These are phyloP conservation scores for Stenodema calcarata DNA, from an alignment of 2,888 invertebrate species.

Conservation along the genomic window DNA sequence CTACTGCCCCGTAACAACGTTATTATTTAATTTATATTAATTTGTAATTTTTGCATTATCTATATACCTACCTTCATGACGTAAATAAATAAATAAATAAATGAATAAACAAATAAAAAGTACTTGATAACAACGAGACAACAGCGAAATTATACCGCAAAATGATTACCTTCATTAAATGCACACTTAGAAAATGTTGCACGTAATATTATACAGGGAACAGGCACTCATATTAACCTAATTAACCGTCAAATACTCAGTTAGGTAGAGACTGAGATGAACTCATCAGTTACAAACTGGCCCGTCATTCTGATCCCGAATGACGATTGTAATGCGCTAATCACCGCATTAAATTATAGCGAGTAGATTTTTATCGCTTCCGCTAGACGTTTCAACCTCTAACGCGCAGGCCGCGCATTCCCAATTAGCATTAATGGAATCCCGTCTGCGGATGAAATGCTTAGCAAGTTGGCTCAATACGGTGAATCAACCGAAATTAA, in stretches of 20 bases:
- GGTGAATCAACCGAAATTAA: no score
- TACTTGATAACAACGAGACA: no score
- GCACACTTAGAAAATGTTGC: no score
- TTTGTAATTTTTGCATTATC: no score
- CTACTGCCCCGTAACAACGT: no score
- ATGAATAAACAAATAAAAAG: no score
- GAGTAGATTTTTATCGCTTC: slow-evolving; percentile 15
- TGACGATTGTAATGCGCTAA: background rate
- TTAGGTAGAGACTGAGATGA: background rate
- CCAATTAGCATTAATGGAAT: background rate
- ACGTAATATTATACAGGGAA: no score
- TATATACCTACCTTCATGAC: no score
- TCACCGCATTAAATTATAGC: slow-evolving; percentile 10
- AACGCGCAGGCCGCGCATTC: background rate
- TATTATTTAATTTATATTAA: no score
- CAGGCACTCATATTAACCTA: background rate
- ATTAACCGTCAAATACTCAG: background rate
- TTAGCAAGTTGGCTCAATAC: background rate
- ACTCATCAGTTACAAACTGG: background rate
- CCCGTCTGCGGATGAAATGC: background rate
- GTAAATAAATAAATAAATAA: no score
- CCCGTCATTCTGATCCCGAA: background rate
- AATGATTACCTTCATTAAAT: no score
- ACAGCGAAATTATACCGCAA: no score
- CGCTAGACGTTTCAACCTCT: slow-evolving; percentile 4